Evolutionary conservation across 2,113 vertebrate genomes (phyloP).

Genomic region (Myotis lucifugus): DNA sequence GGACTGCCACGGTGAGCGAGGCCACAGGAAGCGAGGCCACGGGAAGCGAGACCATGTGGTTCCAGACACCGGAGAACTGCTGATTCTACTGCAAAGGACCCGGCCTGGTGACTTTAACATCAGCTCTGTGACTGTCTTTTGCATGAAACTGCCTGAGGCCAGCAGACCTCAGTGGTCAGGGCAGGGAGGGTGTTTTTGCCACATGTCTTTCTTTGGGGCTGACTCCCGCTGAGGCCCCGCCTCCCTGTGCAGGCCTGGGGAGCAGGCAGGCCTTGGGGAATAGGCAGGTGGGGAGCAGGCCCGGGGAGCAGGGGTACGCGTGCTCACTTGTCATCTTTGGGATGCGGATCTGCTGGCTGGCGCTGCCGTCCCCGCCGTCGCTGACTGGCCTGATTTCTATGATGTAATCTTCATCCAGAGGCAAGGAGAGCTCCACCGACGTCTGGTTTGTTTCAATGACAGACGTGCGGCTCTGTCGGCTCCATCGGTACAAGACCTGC

Average conservation of each 20-base stretch:
- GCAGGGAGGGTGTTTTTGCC: neutral
- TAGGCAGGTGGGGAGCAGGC: no score
- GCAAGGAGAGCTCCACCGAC: conserved; percentile 95
- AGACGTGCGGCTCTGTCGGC: conserved; percentile 90
- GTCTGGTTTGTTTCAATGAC: conserved; percentile 97
- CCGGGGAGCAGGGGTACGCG: accelerated
- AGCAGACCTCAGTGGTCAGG: neutral
- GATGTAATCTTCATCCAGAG: conserved; percentile 95
- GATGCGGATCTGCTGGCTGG: conserved; percentile 96
- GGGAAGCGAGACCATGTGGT: no score
- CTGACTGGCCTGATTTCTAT: conserved; percentile 96
- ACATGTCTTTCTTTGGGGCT: neutral
- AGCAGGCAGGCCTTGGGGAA: no score
- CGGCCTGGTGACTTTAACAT: neutral
- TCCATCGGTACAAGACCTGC: conserved; percentile 96
- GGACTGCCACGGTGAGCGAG: no score
- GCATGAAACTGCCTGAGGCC: neutral
- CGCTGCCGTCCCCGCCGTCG: conserved; percentile 97
- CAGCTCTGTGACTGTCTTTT: neutral
- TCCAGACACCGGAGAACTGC: no score
- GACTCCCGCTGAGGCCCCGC: neutral
- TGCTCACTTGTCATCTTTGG: conserved; percentile 91
- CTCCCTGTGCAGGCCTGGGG: neutral
- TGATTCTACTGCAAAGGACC: neutral
- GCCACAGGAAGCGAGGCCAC: neutral